Evolutionary conservation across 2,888 invertebrate genomes (phyloP).

Genomic region (Hirtodrosophila duncani): DNA sequence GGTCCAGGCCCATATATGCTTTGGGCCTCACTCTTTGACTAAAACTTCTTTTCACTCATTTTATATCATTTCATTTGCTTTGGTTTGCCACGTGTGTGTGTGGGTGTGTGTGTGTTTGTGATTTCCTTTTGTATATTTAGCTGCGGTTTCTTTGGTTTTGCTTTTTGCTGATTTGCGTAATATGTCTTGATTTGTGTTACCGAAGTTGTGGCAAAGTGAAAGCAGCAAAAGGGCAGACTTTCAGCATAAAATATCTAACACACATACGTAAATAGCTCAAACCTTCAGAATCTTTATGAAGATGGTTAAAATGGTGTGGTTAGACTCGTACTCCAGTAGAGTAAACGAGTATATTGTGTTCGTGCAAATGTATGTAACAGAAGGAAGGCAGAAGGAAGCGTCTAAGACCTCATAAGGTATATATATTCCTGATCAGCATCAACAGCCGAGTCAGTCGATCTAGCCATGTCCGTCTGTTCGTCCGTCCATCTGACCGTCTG

Average conservation of each 20-base stretch:
- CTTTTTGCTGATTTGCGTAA: constrained; percentile 32
- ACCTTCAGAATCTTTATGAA: not conserved
- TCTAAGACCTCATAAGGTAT: too few species aligned
- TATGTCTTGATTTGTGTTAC: constrained; percentile 33
- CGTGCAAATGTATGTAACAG: too few species aligned
- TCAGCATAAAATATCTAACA: not conserved
- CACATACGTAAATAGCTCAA: not conserved
- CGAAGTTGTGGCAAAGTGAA: not conserved
- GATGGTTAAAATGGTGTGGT: too few species aligned
- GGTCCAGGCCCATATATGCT: constrained; percentile 6
- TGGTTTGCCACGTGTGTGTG: constrained; percentile 10
- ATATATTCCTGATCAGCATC: too few species aligned
- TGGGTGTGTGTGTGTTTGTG: constrained; percentile 12
- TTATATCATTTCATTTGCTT: constrained; percentile 38
- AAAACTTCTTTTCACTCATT: constrained; percentile 32
- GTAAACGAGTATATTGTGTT: too few species aligned
- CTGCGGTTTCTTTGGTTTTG: constrained; percentile 19
- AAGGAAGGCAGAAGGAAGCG: too few species aligned
- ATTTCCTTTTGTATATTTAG: constrained; percentile 23
- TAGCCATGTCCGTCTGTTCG: too few species aligned
- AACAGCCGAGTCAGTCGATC: too few species aligned
- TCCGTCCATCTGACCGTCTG: too few species aligned
- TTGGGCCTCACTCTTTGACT: constrained; percentile 24
- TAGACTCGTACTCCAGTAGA: too few species aligned
- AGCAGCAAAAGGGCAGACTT: not conserved